Evolutionary conservation across 2,113 vertebrate species (phyloP).

Genomic region (Agelaius tricolor): DNA sequence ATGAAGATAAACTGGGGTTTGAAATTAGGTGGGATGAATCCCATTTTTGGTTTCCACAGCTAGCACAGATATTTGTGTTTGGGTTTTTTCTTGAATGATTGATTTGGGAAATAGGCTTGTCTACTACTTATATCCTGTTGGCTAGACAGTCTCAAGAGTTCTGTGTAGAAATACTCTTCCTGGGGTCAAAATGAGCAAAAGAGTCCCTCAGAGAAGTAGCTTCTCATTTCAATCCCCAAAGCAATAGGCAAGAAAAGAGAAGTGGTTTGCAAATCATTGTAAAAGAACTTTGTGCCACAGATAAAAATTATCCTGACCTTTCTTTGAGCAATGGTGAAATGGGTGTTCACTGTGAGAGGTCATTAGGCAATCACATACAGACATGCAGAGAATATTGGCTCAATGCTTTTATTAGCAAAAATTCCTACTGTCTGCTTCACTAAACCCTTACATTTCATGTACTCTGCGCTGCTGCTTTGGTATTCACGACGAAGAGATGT

Average conservation of each 20-base stretch:
- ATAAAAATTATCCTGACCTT: constrained; percentile 15
- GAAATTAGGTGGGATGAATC: background rate
- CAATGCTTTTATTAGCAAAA: constrained; percentile 26
- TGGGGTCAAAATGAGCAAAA: background rate
- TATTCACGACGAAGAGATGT: background rate
- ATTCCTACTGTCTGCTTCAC: background rate
- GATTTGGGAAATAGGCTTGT: background rate
- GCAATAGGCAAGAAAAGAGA: background rate
- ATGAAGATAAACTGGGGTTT: background rate
- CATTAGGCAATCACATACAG: background rate
- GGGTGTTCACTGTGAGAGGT: background rate
- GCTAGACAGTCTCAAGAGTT: background rate
- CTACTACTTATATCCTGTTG: background rate
- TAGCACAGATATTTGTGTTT: background rate
- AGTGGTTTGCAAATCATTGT: background rate
- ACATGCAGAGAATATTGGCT: background rate
- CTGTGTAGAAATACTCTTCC: background rate
- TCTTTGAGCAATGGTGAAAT: background rate
- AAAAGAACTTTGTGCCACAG: background rate
- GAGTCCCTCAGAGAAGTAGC: background rate
- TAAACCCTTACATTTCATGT: background rate
- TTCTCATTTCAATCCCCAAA: background rate
- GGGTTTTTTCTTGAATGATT: background rate
- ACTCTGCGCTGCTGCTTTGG: background rate
- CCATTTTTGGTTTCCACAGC: background rate